Evolutionary conservation across 2,888 invertebrate genomes (phyloP), one percentile per base, ranked within the genome.

Genomic region (Myathropa florea): DNA sequence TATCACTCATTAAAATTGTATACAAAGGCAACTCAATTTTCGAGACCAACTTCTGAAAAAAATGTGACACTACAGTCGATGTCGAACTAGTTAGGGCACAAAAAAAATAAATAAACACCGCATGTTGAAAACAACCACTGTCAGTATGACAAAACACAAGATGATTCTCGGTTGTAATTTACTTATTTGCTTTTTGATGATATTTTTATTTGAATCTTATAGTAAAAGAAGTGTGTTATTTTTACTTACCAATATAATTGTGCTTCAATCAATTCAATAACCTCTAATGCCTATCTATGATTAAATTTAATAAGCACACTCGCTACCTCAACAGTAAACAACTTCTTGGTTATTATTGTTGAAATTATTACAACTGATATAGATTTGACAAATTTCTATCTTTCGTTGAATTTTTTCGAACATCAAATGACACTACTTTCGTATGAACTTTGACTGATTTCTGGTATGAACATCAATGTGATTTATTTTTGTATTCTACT

Each of bases 51-150:
- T 67, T 61, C n/a, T 21, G 33, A 71, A 81, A 76, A 78, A 84
- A 83, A 84, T 36, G 21, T 84, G 71, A 84, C 81, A 84, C 59
- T 75, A 59, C 65, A 64, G 73, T 80, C 80, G 26, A 80, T 75
- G 39, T 80, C 61, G 84, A 65, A 61, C 60, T 71, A 67, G 30
- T 36, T 23, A 10, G 2, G 7, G 18, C 4, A 2, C 39, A 68
- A 33, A 67, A 76, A 59, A 65, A 65, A 78, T 59, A 72, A 68
- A 80, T 65, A 84, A 84, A 84, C 76, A 84, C 81, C 73, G 81
- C 75, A 55, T 84, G 76, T 65, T 76, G 24, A 46, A 71, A 75
- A 80, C 84, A 84, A 81, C 59, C 67, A 81, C 55, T 76, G 71
- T 67, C 55, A 53, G 1, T 57, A 36, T 46, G 14, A 1, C 28